Evolutionary conservation across 2,113 vertebrate species (phyloP).

Genomic region (Pterocles gutturalis): DNA sequence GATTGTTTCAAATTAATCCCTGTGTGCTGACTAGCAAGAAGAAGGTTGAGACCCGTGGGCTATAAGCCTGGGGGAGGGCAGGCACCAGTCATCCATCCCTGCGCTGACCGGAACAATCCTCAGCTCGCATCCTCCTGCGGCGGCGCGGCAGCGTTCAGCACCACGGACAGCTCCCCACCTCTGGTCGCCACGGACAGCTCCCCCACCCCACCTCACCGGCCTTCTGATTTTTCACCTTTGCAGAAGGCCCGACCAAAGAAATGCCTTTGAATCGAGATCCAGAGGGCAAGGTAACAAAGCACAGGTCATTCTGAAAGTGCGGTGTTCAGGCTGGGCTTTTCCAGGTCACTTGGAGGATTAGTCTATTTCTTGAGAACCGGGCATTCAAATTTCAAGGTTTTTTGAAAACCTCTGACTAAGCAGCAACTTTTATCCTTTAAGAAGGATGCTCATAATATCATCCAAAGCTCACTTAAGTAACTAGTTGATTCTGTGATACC

Average conservation of each 20-base stretch:
- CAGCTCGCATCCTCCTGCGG: accelerated
- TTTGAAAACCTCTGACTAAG: background rate
- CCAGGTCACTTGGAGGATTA: background rate
- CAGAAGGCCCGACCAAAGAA: background rate
- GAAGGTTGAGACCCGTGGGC: background rate
- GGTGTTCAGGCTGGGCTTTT: background rate
- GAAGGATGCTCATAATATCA: background rate
- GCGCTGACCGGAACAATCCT: accelerated
- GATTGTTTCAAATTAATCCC: accelerated
- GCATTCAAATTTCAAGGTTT: background rate
- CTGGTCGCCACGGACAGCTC: background rate
- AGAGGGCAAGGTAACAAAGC: background rate
- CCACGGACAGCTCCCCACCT: accelerated
- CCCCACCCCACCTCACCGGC: accelerated
- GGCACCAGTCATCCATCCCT: background rate
- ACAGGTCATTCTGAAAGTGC: background rate
- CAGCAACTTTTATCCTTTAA: background rate
- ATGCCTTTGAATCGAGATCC: background rate
- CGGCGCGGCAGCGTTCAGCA: accelerated
- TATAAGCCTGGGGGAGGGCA: background rate
- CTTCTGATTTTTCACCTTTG: accelerated
- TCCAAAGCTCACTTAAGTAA: background rate
- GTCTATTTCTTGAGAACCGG: background rate
- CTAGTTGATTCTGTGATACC: background rate
- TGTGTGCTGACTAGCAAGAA: accelerated